These are phyloP conservation scores for Neosalanx taihuensis DNA, from an alignment of 2,797 vertebrate genomes.

Conservation along the genomic window DNA sequence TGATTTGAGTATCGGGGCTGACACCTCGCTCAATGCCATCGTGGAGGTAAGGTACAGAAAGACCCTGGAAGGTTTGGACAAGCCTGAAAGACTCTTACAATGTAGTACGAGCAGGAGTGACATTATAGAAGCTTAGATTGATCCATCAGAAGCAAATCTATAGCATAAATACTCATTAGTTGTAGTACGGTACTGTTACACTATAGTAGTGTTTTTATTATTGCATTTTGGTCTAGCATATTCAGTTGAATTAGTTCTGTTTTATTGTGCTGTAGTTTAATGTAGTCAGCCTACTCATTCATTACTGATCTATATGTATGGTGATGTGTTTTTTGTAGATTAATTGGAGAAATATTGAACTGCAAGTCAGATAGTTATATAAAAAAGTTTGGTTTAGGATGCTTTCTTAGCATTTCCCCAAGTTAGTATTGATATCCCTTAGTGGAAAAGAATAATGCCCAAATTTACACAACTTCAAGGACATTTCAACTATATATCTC, in stretches of 20 bases:
- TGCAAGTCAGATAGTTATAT: not conserved
- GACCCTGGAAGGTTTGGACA: not conserved
- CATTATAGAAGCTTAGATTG: too few species aligned
- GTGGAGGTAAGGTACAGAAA: slow-evolving; percentile 84
- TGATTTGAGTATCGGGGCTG: slow-evolving; percentile 85
- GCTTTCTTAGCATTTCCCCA: slow-evolving; percentile 1
- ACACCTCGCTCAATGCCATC: slow-evolving; percentile 86
- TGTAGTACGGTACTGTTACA: too few species aligned
- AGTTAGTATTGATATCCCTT: not conserved
- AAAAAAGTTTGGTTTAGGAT: not conserved
- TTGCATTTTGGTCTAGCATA: not conserved
- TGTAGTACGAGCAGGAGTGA: not conserved
- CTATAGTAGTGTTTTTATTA: too few species aligned
- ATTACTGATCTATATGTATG: not conserved
- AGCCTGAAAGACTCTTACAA: not conserved
- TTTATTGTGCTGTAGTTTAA: not conserved
- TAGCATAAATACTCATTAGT: too few species aligned
- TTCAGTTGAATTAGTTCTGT: not conserved
- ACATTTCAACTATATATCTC: not conserved
- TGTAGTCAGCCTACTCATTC: not conserved
- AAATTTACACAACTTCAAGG: not conserved
- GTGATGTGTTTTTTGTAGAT: slow-evolving; percentile 1
- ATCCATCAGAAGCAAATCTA: too few species aligned
- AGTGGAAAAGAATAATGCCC: not conserved
- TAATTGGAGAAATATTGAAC: not conserved